These are phyloP conservation scores for Ecliptopera silaceata DNA, from an alignment of 2,888 invertebrate genomes.

Conservation along the genomic window DNA sequence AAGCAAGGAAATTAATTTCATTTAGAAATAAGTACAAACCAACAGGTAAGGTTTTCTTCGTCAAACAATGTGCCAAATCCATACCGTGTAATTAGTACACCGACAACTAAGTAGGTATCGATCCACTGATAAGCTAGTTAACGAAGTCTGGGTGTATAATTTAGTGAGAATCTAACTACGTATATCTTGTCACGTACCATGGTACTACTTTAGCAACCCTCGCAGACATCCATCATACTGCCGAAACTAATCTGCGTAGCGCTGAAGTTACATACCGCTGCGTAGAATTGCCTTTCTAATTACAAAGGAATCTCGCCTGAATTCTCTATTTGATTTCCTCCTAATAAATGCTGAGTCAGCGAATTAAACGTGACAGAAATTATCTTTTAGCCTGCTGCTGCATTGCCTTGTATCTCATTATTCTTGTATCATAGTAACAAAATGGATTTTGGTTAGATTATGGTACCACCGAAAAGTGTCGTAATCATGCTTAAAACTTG, in stretches of 20 bases:
- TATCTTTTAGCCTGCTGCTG: background rate
- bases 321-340: background rate
- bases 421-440: no score
- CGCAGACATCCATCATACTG: slow-evolving; percentile 19
- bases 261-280: background rate
- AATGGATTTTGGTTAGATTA: no score
- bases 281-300: background rate
- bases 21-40: no score
- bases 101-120: no score
- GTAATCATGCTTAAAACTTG: no score
- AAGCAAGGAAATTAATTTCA: no score
- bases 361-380: background rate
- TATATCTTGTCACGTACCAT: slow-evolving; percentile 3
- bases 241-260: slow-evolving; percentile 9
- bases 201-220: slow-evolving; percentile 3
- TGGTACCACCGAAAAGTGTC: no score
- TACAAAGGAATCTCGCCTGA: background rate
- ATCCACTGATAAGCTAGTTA: background rate
- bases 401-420: no score
- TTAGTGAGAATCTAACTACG: background rate
- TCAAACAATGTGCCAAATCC: no score
- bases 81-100: background rate
- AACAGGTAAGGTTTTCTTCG: no score
- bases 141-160: background rate
- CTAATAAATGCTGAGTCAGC: background rate